These are phyloP conservation scores for Corythaixoides concolor DNA, from an alignment of 2,113 vertebrate species.

Conservation along the genomic window DNA sequence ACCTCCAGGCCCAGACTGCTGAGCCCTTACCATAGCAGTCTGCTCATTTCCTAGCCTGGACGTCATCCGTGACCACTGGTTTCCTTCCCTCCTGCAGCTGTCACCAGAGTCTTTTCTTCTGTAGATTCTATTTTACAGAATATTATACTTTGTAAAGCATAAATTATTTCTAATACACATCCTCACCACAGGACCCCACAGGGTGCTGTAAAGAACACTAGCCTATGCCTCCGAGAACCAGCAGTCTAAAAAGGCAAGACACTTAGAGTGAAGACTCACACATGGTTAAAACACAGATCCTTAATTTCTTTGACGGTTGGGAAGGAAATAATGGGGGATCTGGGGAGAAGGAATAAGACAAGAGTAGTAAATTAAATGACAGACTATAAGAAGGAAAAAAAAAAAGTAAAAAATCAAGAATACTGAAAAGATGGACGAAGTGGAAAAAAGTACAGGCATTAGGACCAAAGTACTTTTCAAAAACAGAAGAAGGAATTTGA, in stretches of 20 bases:
- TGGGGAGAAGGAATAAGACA: not conserved
- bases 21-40: not conserved
- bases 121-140: not conserved
- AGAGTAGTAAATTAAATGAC: not conserved
- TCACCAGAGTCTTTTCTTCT: not conserved
- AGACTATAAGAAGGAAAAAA: not conserved
- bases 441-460: not conserved
- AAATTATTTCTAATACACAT: not conserved
- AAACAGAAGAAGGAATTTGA: not conserved
- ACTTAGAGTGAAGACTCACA: not conserved
- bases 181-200: not conserved
- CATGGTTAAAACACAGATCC: not conserved
- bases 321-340: not conserved
- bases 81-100: not conserved
- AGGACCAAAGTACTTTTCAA: not conserved
- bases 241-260: not conserved
- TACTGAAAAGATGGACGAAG: not conserved
- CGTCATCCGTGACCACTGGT: not conserved
- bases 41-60: not conserved
- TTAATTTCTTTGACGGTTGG: not conserved
- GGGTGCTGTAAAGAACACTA: not conserved
- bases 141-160: not conserved
- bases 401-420: rapidly evolving
- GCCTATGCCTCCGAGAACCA: not conserved
- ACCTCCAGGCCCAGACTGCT: not conserved